Percentiles rank a stretch among this genome's conserved stretches.
These are phyloP conservation scores for Coendou prehensilis DNA, from an alignment of 2,797 vertebrate genomes.

Conservation along the genomic window DNA sequence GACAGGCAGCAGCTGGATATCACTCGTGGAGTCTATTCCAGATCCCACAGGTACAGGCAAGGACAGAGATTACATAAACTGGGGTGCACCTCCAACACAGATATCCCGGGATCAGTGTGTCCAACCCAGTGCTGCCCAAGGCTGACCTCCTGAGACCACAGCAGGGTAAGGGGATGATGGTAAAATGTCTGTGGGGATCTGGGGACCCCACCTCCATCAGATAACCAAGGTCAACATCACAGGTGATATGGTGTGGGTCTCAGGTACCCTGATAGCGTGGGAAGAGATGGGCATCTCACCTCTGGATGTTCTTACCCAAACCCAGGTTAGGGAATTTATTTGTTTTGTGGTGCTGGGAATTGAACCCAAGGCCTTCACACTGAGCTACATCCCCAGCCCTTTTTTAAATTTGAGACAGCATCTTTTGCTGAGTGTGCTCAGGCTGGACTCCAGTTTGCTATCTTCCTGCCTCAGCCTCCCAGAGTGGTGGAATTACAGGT, in stretches of 20 bases:
- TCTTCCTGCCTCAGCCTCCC: background rate
- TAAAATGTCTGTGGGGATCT: background rate
- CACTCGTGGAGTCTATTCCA: background rate
- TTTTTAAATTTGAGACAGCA: background rate
- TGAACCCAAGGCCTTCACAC: background rate
- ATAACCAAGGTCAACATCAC: background rate
- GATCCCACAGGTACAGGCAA: background rate
- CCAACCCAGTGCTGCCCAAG: background rate
- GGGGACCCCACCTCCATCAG: background rate
- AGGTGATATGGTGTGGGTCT: fast-evolving
- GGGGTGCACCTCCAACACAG: background rate
- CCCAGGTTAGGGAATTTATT: background rate
- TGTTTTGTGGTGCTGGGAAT: background rate
- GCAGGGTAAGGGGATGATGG: background rate
- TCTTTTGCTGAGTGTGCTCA: background rate
- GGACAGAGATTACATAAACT: background rate
- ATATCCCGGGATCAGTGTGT: fast-evolving
- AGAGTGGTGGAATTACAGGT: background rate
- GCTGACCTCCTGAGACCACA: background rate
- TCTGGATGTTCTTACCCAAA: background rate
- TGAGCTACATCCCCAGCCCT: background rate
- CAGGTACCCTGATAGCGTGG: background rate
- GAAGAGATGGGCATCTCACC: background rate
- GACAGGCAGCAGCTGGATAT: no score
- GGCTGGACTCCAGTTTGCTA: background rate